Evolutionary conservation across 2,797 vertebrate genomes (phyloP), one percentile per base, ranked within the genome.

Genomic region (Clarias laeviceps): DNA sequence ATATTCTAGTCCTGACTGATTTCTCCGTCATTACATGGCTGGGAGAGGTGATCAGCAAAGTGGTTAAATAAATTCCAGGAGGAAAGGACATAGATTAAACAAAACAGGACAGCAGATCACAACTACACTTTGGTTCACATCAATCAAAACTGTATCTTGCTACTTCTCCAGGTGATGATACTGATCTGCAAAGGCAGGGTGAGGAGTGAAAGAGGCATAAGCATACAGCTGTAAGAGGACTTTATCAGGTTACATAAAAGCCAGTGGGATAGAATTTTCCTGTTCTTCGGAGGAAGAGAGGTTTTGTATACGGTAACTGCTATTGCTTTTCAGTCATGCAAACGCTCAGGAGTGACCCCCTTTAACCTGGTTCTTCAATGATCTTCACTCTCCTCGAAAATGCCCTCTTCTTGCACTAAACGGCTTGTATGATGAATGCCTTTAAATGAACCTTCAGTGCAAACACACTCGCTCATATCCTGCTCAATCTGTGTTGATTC

Each of bases 11-110:
- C 57, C 54, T 73, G 32, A 22, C 68, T 83, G 73, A 90, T 87
- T 88, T 66, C 22, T 6, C 22, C 15, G 62, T 86, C 88, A 89
- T 87, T 88, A 83, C 79, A 87, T 7, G 61, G 9, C 27, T 79
- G 77, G 73, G 62, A 80, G 84, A 89, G 86, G 82, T 87, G 80
- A 89, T 81, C 6, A 3, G 66, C 69, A 62, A 69, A 82, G 34
- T 8, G 9, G n/a, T 9, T 65, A 72, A 79, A 40, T 68, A 74
- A 29, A 17, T 77, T 70, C 50, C 18, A 65, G 22, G 59, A 18
- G 68, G n/a, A 34, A 64, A 3, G 22, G 24, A 14, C 61, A 54
- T 62, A 64, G 69, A 5, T 83, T 37, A 81, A 59, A 81, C 17
- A 12, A 40, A 40, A 34, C 3, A 56, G 0, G 56, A 69, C 27